Evolutionary conservation across 2,888 invertebrate genomes (phyloP).

Genomic region (Pilophorus perplexus): DNA sequence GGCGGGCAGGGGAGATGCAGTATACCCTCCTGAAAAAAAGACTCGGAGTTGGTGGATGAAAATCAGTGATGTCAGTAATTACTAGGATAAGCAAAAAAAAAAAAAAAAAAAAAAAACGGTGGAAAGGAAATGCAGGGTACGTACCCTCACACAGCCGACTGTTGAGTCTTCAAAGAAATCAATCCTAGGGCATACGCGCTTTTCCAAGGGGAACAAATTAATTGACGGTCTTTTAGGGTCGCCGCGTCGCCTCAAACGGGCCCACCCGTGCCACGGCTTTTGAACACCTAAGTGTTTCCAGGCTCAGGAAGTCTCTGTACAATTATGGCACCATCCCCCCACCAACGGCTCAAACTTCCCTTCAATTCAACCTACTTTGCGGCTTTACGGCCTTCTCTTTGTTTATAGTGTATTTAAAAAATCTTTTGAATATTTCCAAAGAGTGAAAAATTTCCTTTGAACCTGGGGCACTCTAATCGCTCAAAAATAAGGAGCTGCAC

Average conservation of each 20-base stretch:
- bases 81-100: slow-evolving; percentile 29
- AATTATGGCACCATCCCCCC: slow-evolving; percentile 40
- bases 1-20: slow-evolving; percentile 5
- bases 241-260: slow-evolving; percentile 34
- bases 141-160: too few species aligned
- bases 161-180: slow-evolving; percentile 47
- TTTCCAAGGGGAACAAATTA: slow-evolving; percentile 49
- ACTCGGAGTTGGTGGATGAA: slow-evolving; percentile 22
- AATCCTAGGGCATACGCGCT: slow-evolving; percentile 48
- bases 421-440: slow-evolving; percentile 25
- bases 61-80: slow-evolving; percentile 44
- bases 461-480: slow-evolving; percentile 7
- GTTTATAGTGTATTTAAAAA: slow-evolving; percentile 30
- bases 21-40: slow-evolving; percentile 39
- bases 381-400: slow-evolving; percentile 20
- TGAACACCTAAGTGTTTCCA: slow-evolving; percentile 36
- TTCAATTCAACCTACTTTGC: slow-evolving; percentile 29
- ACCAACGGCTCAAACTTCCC: slow-evolving; percentile 4
- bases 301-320: slow-evolving; percentile 33
- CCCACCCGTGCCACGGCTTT: slow-evolving; percentile 34
- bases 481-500: slow-evolving; percentile 9
- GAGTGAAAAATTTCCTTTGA: slow-evolving; percentile 7
- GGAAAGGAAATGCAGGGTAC: slow-evolving; percentile 22
- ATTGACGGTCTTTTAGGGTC: slow-evolving; percentile 48
- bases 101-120: neutral